Evolutionary conservation across 2,888 invertebrate species (phyloP).

Genomic region (Nomada goodeniana): DNA sequence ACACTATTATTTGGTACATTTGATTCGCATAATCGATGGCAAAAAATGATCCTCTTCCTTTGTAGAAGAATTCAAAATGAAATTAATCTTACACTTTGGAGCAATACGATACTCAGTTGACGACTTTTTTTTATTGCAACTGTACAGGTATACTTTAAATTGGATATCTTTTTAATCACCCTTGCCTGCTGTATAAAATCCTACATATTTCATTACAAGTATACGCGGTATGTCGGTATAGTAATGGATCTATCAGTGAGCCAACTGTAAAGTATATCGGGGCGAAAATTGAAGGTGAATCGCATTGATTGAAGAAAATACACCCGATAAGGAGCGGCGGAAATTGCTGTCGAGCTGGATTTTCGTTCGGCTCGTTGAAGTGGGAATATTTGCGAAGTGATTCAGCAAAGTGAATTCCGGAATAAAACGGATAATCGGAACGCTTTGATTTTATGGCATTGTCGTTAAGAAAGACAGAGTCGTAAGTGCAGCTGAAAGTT

Average conservation of each 20-base stretch:
- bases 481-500: background rate
- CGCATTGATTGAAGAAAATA: background rate
- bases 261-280: too few relatives aligned
- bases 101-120: too few relatives aligned
- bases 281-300: background rate
- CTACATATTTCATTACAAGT: background rate
- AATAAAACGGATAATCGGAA: slow-evolving; percentile 39
- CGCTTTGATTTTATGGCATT: slow-evolving; percentile 62
- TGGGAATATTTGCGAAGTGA: slow-evolving; percentile 33
- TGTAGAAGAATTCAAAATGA: too few relatives aligned
- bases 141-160: too few relatives aligned
- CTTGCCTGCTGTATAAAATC: background rate
- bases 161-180: background rate
- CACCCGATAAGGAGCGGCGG: background rate
- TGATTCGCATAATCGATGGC: too few relatives aligned
- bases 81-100: too few relatives aligned
- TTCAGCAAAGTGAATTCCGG: slow-evolving; percentile 45
- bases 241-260: background rate
- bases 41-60: too few relatives aligned
- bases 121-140: too few relatives aligned
- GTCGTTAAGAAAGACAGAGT: slow-evolving; percentile 51
- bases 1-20: too few relatives aligned
- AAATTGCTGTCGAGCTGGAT: background rate
- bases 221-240: background rate
- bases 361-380: slow-evolving; percentile 1